Evolutionary conservation across 2,888 invertebrate species (phyloP).

Genomic region (Iphiclides podalirius): DNA sequence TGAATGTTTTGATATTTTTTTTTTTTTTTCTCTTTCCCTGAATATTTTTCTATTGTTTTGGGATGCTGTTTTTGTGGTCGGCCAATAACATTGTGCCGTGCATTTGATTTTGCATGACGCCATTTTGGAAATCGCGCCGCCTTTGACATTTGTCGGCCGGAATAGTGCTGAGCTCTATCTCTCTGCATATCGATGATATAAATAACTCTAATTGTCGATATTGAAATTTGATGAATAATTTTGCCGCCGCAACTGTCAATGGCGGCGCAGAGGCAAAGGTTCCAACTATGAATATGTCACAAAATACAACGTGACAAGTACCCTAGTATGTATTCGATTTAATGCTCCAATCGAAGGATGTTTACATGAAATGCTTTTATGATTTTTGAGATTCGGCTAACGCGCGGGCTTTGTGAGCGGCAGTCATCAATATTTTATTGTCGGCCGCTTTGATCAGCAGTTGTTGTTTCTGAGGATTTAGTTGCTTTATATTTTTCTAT

Average conservation of each 20-base stretch:
- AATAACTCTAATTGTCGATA: background rate
- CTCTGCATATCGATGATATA: background rate
- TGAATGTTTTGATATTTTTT: conserved; percentile 9
- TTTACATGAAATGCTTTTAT: conserved; percentile 38
- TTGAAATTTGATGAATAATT: background rate
- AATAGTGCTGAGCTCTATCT: conserved; percentile 8
- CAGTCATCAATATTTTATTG: background rate
- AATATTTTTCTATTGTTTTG: conserved; percentile 5
- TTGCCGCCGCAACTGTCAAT: background rate
- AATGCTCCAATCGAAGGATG: conserved; percentile 23
- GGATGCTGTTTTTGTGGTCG: conserved; percentile 7
- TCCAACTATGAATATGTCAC: conserved; percentile 23
- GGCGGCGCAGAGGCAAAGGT: background rate
- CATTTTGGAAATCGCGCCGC: background rate
- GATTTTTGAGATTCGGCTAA: conserved; percentile 39
- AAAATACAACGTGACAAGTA: conserved; percentile 23
- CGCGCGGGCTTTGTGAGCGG: conserved; percentile 23
- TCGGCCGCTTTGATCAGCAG: background rate
- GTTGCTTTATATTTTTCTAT: background rate
- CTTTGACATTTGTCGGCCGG: background rate
- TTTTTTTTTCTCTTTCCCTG: conserved; percentile 1
- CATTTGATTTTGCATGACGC: conserved; percentile 1
- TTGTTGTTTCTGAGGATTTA: background rate
- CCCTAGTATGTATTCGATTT: conserved; percentile 9
- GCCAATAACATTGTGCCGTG: conserved; percentile 2